Base-by-base conservation (phyloP, 1,140 invertebrate species). In the Drosophila busckii region DNA sequence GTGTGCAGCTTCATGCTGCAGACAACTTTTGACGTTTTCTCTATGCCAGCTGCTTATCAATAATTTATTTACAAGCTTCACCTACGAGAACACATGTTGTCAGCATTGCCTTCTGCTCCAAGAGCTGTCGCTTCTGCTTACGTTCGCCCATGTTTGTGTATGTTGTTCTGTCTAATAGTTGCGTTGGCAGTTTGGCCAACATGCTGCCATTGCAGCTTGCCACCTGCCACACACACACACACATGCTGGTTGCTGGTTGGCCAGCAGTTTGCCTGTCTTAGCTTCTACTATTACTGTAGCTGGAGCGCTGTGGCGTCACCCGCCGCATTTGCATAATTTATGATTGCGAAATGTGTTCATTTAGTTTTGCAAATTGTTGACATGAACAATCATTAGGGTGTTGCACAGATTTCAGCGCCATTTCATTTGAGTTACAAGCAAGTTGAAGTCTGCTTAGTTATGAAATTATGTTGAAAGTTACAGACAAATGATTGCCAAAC, bases 1-100 rank as follows among this genome's bases (percentile, higher is more conserved):
- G 32, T 55, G 73, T 64, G 58, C 31, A 53, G 63, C 16, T 64
- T 28, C 46, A 50, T 60, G 68, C 75, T 78, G 75, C 75, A 80
- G 56, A 80, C 54, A 82, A 82, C 75, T 82, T 82, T 82, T 82
- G 76, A 82, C 75, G 65, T 75, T 67, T 73, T 70, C 73, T 82
- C 75, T 82, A 70, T 75, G 75, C 69, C 75, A 82, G 75, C 75
- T 82, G 75, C 75, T 82, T 82, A 82, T 82, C 75, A 82, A 82
- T 82, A 82, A 82, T 82, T 82, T 82, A 82, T 82, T 82, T 82
- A 82, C 83, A 82, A 82, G 75, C 75, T 60, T 82, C 75, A 82
- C 75, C 75, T 83, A n/a, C n/a, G 69, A 75, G 70, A 82, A 82
- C 75, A 82, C 70, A 82, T 82, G 75, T 82, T 82, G 75, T 66